These are phyloP conservation scores for Azemiops feae DNA, from an alignment of 2,113 vertebrate species.

Conservation along the genomic window DNA sequence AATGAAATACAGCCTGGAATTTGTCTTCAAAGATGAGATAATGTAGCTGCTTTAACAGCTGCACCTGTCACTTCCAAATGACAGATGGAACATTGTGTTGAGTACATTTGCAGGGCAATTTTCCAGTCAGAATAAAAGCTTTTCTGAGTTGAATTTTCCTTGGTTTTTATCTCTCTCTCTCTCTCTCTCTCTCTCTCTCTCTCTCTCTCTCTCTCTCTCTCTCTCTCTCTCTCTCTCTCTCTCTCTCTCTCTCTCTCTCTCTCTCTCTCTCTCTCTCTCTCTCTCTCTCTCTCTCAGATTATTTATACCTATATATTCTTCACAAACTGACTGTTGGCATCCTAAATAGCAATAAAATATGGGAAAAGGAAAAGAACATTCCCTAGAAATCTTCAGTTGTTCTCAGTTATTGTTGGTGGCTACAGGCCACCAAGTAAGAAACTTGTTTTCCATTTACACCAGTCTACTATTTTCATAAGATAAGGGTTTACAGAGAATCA, in stretches of 20 bases:
- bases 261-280: conserved; percentile 68
- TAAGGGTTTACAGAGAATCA: background rate
- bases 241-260: conserved; percentile 69
- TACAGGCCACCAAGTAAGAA: background rate
- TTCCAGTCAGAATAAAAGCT: conserved; percentile 70
- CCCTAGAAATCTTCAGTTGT: conserved; percentile 54
- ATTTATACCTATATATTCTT: conserved; percentile 70
- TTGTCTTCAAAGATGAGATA: conserved; percentile 73
- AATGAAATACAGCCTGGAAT: conserved; percentile 66
- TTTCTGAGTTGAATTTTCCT: conserved; percentile 65
- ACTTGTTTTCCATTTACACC: background rate
- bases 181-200: conserved; percentile 68
- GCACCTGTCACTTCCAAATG: conserved; percentile 68
- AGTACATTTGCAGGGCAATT: conserved; percentile 71
- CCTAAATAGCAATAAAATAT: conserved; percentile 66
- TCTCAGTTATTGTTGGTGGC: conserved; percentile 29
- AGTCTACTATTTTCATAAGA: accelerated
- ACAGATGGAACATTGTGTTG: conserved; percentile 70
- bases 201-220: conserved; percentile 67
- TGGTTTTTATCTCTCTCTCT: conserved; percentile 66
- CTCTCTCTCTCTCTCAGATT: conserved; percentile 66
- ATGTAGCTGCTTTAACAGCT: conserved; percentile 65
- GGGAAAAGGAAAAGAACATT: conserved; percentile 54
- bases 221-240: conserved; percentile 68
- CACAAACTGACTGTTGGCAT: conserved; percentile 66